Conservation (phyloP, 2,113 vertebrate species). For the Semnornis frantzii region DNA sequence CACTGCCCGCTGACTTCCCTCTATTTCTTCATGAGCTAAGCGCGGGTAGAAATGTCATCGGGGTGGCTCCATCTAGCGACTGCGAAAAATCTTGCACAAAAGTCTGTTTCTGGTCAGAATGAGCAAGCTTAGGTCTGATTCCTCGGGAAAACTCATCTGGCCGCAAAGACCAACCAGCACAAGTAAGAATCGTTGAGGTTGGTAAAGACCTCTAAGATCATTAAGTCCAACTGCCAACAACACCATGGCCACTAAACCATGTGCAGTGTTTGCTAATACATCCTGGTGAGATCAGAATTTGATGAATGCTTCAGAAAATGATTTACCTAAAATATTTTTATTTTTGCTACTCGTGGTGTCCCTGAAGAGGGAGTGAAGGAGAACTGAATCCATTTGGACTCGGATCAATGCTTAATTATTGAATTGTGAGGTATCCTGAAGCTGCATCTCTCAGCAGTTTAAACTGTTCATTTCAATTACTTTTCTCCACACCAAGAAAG, state of each 20-base stretch:
- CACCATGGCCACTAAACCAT: too few species aligned
- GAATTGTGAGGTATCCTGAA: background rate
- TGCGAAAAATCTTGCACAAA: background rate
- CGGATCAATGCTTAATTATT: background rate
- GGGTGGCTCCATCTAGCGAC: background rate
- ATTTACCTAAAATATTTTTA: background rate
- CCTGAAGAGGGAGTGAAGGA: background rate
- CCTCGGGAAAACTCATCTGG: background rate
- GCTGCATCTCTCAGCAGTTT: background rate
- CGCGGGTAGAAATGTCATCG: background rate
- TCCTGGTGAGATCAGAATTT: background rate
- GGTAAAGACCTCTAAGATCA: too few species aligned
- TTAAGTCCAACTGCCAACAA: too few species aligned
- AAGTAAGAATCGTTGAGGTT: background rate
- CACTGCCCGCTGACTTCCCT: background rate
- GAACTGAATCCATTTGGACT: background rate
- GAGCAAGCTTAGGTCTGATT: background rate
- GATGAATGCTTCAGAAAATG: background rate
- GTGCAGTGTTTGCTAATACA: background rate
- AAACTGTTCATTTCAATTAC: background rate
- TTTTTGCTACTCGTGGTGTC: background rate
- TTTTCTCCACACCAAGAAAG: background rate
- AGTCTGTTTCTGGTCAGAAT: background rate
- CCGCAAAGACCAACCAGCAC: background rate
- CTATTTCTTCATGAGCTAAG: background rate